phyloP scores from a whole-genome alignment of 2,113 vertebrate genomes.

The Passer domesticus region DNA sequence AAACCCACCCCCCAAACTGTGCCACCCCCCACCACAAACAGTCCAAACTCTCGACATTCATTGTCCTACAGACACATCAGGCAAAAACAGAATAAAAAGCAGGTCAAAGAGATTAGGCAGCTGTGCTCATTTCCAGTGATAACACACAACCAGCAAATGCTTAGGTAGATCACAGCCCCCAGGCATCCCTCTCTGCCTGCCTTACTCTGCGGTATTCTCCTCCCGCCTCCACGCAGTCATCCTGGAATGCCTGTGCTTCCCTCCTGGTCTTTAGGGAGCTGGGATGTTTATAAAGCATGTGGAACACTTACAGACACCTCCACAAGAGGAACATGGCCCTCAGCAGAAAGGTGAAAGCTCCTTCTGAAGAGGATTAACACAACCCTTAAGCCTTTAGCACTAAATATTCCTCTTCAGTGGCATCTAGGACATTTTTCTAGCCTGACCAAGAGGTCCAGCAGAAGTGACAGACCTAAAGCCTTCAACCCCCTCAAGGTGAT shows the following conservation, averaged over 20 bases:
- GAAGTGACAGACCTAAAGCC: not conserved
- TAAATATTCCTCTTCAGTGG: not conserved
- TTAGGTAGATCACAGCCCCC: not conserved
- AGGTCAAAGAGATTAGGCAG: not conserved
- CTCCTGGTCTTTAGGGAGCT: not conserved
- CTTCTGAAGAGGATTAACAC: not conserved
- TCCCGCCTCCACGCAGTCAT: not conserved
- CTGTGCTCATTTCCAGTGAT: not conserved
- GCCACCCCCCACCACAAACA: not conserved
- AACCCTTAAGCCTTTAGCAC: not conserved
- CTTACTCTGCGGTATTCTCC: not conserved
- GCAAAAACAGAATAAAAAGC: not conserved
- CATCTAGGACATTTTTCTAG: not conserved
- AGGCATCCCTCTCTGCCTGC: not conserved
- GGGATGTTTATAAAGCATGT: not conserved
- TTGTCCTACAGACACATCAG: not conserved
- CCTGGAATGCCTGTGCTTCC: not conserved
- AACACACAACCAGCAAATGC: not conserved
- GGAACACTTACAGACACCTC: not conserved
- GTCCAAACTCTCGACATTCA: not conserved
- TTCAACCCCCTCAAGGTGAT: not conserved
- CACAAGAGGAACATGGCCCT: not conserved
- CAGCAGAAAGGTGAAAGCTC: not conserved
- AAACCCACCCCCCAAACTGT: accelerated
- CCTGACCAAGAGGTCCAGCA: not conserved